These are phyloP conservation scores for Alaudala cheleensis DNA, from an alignment of 2,113 vertebrate genomes.

Conservation along the genomic window DNA sequence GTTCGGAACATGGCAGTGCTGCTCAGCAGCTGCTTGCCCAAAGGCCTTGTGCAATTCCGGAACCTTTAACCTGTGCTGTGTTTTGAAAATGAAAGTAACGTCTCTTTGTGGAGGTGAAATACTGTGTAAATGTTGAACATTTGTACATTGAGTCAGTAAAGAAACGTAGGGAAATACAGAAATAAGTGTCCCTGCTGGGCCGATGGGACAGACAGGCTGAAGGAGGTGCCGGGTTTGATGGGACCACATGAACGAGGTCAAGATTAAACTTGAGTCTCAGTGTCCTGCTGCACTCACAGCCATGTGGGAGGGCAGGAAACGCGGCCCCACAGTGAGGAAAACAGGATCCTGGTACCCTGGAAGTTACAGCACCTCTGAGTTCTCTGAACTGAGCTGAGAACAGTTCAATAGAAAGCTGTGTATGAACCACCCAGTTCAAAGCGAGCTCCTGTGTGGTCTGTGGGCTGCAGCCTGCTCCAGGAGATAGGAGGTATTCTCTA, in stretches of 20 bases:
- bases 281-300: accelerated
- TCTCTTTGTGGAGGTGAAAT: not conserved
- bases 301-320: not conserved
- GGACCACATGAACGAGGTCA: accelerated
- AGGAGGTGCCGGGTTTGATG: not conserved
- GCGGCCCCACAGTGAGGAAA: accelerated
- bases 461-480: not conserved
- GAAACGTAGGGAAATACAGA: not conserved
- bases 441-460: not conserved
- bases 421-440: not conserved
- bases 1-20: accelerated
- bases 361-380: not conserved
- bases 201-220: accelerated
- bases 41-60: not conserved
- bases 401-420: not conserved
- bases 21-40: not conserved
- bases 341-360: not conserved
- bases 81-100: not conserved
- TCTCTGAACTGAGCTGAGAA: not conserved
- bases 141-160: accelerated
- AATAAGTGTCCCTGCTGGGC: not conserved
- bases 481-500: not conserved
- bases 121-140: accelerated
- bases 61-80: accelerated
- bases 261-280: accelerated